A percentile compares a stretch with the other conserved stretches of the same genome.
These are phyloP conservation scores for Beris morrisii DNA, from an alignment of 2,888 invertebrate genomes.

Conservation along the genomic window DNA sequence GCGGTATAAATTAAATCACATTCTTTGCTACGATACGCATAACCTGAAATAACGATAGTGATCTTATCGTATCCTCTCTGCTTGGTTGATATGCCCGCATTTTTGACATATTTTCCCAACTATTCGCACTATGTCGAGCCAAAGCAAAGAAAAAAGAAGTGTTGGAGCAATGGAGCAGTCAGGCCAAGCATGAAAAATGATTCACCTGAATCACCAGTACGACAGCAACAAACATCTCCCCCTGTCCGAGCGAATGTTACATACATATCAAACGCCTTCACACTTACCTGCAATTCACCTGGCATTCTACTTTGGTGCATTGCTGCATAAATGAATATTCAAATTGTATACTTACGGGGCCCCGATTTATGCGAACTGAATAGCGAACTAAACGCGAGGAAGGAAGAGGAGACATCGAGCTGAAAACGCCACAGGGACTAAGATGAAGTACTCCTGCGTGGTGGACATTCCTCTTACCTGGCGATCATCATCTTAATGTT, in stretches of 20 bases:
- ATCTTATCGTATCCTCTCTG: too few relatives aligned
- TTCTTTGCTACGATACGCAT: too few relatives aligned
- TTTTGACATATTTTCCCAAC: too few relatives aligned
- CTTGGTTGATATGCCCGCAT: too few relatives aligned
- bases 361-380: conserved; percentile 31
- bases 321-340: conserved; percentile 21
- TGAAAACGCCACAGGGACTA: conserved; percentile 30
- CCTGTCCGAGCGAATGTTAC: conserved; percentile 14
- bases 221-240: background rate
- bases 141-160: too few relatives aligned
- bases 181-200: conserved; percentile 14
- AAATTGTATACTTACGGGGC: conserved; percentile 21
- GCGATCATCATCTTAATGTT: too few relatives aligned
- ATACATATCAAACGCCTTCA: conserved; percentile 16
- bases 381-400: conserved; percentile 10
- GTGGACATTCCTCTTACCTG: too few relatives aligned
- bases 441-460: conserved; percentile 12
- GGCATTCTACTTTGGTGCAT: background rate
- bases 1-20: too few relatives aligned
- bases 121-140: too few relatives aligned
- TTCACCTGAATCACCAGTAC: conserved; percentile 14
- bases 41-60: too few relatives aligned
- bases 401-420: conserved; percentile 19
- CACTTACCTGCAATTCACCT: background rate
- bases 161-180: too few relatives aligned